phyloP scores from a whole-genome alignment of 2,797 vertebrate genomes.

The Enteromius trimaculatus region DNA sequence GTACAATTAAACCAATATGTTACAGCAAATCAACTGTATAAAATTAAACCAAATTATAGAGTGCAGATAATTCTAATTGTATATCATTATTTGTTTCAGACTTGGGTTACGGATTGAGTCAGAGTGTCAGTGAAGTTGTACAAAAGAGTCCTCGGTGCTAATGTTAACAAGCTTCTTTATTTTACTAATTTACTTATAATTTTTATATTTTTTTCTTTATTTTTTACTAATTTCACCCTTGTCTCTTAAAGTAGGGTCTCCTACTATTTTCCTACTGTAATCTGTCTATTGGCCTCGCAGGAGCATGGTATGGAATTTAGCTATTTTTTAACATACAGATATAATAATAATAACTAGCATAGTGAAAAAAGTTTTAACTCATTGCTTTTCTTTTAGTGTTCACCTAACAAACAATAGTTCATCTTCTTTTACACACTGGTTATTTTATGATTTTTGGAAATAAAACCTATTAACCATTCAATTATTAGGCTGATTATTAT shows the following conservation, averaged over 20 bases:
- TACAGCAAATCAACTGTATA: not conserved
- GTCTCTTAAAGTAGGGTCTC: not conserved
- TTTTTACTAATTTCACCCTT: not conserved
- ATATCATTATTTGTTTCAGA: not conserved
- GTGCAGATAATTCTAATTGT: not conserved
- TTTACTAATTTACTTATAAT: not conserved
- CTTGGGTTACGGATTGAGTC: not conserved
- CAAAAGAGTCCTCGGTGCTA: not conserved
- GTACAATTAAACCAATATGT: constrained; percentile 4
- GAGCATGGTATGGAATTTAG: not conserved
- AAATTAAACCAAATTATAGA: not conserved
- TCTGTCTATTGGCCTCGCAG: not conserved
- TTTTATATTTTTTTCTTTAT: too few species aligned
- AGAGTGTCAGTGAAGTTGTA: not conserved
- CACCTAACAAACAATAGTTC: not conserved
- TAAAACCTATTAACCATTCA: not conserved
- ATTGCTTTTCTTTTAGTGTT: not conserved
- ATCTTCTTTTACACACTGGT: not conserved
- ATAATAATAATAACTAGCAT: not conserved
- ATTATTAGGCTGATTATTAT: not conserved
- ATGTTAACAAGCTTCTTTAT: not conserved
- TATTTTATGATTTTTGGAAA: not conserved
- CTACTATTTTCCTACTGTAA: not conserved
- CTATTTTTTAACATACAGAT: not conserved
- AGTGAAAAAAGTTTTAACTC: not conserved